These are phyloP conservation scores for Salpingus planirostris DNA, from an alignment of 2,888 invertebrate genomes.

Conservation along the genomic window DNA sequence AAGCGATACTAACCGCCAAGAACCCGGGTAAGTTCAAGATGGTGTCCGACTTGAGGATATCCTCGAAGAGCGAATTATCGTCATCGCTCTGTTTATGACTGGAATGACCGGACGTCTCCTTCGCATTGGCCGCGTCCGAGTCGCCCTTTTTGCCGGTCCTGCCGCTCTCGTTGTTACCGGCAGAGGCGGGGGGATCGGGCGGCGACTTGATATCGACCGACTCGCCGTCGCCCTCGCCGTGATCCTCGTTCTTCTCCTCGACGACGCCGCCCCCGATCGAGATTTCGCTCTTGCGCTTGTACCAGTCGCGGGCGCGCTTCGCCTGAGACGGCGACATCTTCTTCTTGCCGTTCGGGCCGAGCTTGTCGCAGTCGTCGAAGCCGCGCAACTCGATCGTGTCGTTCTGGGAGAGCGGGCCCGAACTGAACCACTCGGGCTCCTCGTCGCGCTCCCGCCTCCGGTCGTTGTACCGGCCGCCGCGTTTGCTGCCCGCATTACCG, in stretches of 20 bases:
- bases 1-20: slow-evolving; percentile 49
- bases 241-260: neutral
- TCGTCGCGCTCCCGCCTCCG: slow-evolving; percentile 49
- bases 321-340: slow-evolving; percentile 41
- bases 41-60: slow-evolving; percentile 72
- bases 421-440: slow-evolving; percentile 86
- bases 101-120: too few relatives aligned
- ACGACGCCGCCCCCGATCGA: neutral
- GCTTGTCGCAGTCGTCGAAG: slow-evolving; percentile 68
- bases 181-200: too few relatives aligned
- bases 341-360: slow-evolving; percentile 38
- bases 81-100: too few relatives aligned
- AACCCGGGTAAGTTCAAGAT: slow-evolving; percentile 66
- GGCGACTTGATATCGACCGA: neutral
- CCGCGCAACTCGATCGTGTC: slow-evolving; percentile 91
- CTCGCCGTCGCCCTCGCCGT: slow-evolving; percentile 9
- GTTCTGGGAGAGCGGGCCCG: slow-evolving; percentile 81
- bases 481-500: slow-evolving; percentile 17
- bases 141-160: slow-evolving; percentile 1
- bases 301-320: slow-evolving; percentile 40
- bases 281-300: slow-evolving; percentile 37
- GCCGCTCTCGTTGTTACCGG: neutral
- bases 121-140: too few relatives aligned
- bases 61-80: slow-evolving; percentile 61
- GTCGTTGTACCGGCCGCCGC: slow-evolving; percentile 42